phyloP scores from a whole-genome alignment of 2,888 invertebrate species.

The Agrotis ipsilon region DNA sequence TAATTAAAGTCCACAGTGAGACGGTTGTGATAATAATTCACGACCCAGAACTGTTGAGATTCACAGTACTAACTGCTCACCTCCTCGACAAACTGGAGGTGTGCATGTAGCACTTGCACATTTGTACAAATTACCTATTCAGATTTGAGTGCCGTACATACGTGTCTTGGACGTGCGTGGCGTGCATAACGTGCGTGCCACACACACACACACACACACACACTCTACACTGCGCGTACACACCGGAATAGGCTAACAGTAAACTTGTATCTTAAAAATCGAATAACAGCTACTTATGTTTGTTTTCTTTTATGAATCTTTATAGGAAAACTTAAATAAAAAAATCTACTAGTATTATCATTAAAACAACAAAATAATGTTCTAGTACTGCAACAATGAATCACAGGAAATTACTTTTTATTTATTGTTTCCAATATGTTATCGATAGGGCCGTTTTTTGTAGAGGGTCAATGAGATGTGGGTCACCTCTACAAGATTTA shows the following conservation, averaged over 20 bases:
- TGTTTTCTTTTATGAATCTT: too few relatives aligned
- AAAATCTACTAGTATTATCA: too few relatives aligned
- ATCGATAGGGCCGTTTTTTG: not conserved
- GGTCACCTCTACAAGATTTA: constrained; percentile 12
- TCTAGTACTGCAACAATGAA: not conserved
- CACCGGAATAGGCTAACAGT: not conserved
- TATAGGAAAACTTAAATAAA: too few relatives aligned
- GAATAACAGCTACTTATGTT: not conserved
- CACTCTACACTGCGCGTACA: not conserved
- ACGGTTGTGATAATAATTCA: not conserved
- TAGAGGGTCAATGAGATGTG: constrained; percentile 1
- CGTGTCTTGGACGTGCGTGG: constrained; percentile 1
- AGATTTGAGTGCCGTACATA: not conserved
- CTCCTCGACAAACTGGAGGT: not conserved
- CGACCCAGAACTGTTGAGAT: not conserved
- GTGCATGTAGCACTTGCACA: not conserved
- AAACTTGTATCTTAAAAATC: too few relatives aligned
- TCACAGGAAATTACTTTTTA: not conserved
- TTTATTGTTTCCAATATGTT: constrained; percentile 16
- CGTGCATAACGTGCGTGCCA: not conserved
- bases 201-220: not conserved
- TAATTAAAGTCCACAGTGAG: constrained; percentile 10
- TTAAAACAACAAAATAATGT: too few relatives aligned
- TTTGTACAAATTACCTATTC: constrained; percentile 7
- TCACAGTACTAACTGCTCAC: too few relatives aligned